phyloP scores from a whole-genome alignment of 1,140 invertebrate species.

The Zaprionus vittiger region DNA sequence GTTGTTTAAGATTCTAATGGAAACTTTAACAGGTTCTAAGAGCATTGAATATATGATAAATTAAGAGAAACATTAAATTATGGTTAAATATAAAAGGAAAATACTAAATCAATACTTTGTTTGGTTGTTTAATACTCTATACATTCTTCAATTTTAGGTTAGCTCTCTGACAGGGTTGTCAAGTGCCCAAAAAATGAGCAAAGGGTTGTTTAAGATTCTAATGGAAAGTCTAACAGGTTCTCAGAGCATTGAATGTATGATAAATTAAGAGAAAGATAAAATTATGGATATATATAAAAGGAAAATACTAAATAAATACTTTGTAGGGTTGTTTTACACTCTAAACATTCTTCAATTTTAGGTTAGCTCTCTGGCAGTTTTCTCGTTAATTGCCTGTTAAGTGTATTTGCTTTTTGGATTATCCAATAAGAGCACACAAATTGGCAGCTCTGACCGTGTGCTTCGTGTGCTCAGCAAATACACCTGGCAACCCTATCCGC shows the following conservation, averaged over 20 bases:
- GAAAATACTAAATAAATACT: background rate
- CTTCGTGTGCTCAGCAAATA: slow-evolving; percentile 49
- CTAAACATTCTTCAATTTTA: background rate
- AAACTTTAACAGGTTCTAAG: background rate
- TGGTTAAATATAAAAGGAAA: background rate
- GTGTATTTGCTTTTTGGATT: slow-evolving; percentile 1
- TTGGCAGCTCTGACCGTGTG: slow-evolving; percentile 1
- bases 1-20: background rate
- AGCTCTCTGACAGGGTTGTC: background rate
- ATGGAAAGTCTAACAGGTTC: background rate
- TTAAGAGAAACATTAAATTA: background rate
- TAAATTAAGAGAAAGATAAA: background rate
- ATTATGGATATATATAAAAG: background rate
- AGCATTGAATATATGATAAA: background rate
- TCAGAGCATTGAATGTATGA: background rate
- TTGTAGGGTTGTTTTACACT: background rate
- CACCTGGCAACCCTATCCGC: slow-evolving; percentile 50
- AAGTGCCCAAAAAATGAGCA: too few species aligned
- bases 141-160: background rate
- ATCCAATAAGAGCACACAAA: slow-evolving; percentile 19
- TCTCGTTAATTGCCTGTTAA: background rate
- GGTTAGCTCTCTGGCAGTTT: background rate
- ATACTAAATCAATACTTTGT: background rate
- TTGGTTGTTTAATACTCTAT: background rate
- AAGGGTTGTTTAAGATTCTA: too few species aligned